phyloP scores from a whole-genome alignment of 2,113 vertebrate species.

The Petroica traversi region DNA sequence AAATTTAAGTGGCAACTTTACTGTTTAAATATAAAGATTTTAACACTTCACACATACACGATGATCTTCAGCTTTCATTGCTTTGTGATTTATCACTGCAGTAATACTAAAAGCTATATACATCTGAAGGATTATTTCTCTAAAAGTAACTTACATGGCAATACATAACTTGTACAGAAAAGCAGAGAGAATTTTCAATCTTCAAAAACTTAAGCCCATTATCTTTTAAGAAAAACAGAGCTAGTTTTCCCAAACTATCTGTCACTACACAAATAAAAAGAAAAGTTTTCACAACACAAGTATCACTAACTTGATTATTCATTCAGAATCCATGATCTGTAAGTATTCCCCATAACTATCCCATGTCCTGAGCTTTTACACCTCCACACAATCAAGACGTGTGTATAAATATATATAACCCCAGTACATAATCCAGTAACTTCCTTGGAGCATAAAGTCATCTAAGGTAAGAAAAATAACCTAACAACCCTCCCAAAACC shows the following conservation, averaged over 20 bases:
- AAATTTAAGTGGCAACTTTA: not conserved
- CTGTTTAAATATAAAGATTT: not conserved
- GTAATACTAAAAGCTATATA: not conserved
- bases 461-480: not conserved
- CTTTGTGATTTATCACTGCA: not conserved
- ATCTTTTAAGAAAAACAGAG: not conserved
- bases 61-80: not conserved
- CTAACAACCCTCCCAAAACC: not conserved
- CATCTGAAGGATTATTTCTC: not conserved
- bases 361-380: not conserved
- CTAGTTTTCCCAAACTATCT: not conserved
- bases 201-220: not conserved
- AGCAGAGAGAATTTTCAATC: not conserved
- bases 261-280: not conserved
- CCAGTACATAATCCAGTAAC: not conserved
- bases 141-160: not conserved
- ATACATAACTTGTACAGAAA: not conserved
- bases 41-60: not conserved
- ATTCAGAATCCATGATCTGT: not conserved
- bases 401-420: fast-evolving
- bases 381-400: not conserved
- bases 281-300: not conserved
- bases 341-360: not conserved
- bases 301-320: not conserved
- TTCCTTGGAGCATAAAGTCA: not conserved